These are phyloP conservation scores for Scaptomyza flava DNA, from an alignment of 2,888 invertebrate species.

Conservation along the genomic window DNA sequence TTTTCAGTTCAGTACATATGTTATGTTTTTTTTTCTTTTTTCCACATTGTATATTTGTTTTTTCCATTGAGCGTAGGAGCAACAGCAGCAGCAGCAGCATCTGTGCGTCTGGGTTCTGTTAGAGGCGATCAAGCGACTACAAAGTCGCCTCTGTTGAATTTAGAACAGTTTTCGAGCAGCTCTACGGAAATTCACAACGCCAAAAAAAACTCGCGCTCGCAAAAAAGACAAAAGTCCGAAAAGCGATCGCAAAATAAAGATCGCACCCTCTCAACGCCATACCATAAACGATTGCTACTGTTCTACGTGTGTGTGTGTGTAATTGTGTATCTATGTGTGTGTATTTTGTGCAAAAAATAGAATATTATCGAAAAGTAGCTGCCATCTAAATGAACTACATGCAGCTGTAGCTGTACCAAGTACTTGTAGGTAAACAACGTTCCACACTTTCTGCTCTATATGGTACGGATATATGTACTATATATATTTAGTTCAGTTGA, in stretches of 20 bases:
- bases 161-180: conserved; percentile 67
- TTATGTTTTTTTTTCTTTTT: conserved; percentile 1
- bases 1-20: conserved; percentile 17
- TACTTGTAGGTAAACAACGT: conserved; percentile 48
- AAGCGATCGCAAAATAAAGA: conserved; percentile 35
- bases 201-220: conserved; percentile 33
- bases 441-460: conserved; percentile 12
- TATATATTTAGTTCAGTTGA: background rate
- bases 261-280: conserved; percentile 42
- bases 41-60: conserved; percentile 4
- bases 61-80: conserved; percentile 47
- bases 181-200: conserved; percentile 58
- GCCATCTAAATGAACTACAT: conserved; percentile 50
- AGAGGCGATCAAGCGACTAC: conserved; percentile 29
- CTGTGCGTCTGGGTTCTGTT: conserved; percentile 34
- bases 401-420: conserved; percentile 35
- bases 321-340: conserved; percentile 9
- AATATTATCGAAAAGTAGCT: conserved; percentile 50
- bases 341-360: conserved; percentile 73
- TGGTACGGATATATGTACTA: background rate
- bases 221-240: conserved; percentile 1
- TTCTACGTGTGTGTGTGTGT: conserved; percentile 26
- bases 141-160: conserved; percentile 63
- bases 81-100: conserved; percentile 3
- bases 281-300: conserved; percentile 37